Conservation (phyloP, 2,797 vertebrate species). For the Sebastes kiyomatsui region DNA sequence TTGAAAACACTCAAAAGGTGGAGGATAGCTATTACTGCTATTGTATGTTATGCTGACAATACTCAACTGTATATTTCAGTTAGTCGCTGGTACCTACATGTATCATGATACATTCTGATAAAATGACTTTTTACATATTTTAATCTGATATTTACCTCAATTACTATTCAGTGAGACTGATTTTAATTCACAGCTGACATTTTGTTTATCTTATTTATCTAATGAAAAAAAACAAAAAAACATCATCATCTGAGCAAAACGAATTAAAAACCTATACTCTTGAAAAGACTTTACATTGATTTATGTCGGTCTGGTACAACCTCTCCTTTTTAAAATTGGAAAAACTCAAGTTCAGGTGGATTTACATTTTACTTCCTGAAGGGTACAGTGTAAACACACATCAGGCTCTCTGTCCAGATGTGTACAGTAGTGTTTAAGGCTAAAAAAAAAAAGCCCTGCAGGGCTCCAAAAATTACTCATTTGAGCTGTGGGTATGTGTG, state of each 20-base stretch:
- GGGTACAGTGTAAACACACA: not conserved
- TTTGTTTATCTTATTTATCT: not conserved
- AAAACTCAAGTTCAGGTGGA: not conserved
- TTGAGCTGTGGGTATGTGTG: conserved; percentile 9
- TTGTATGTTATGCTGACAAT: not conserved
- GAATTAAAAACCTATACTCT: not conserved
- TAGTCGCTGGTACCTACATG: not conserved
- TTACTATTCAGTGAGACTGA: not conserved
- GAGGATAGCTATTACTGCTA: not conserved
- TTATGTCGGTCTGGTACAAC: not conserved
- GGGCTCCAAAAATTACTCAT: conserved; percentile 20
- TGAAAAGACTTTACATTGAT: not conserved
- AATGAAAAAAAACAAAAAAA: no score
- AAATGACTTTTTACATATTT: not conserved
- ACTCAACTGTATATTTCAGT: not conserved
- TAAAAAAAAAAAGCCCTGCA: not conserved
- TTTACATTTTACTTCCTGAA: not conserved
- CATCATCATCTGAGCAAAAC: not conserved
- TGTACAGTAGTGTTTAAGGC: not conserved
- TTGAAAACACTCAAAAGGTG: not conserved
- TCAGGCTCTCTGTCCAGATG: not conserved
- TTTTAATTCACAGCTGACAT: not conserved
- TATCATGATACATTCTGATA: no score
- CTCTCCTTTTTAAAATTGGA: not conserved
- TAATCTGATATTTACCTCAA: not conserved